Percentiles rank a stretch among this genome's conserved stretches.
These are phyloP conservation scores for Drosophila erecta DNA, from an alignment of 1,140 invertebrate genomes.

Conservation along the genomic window DNA sequence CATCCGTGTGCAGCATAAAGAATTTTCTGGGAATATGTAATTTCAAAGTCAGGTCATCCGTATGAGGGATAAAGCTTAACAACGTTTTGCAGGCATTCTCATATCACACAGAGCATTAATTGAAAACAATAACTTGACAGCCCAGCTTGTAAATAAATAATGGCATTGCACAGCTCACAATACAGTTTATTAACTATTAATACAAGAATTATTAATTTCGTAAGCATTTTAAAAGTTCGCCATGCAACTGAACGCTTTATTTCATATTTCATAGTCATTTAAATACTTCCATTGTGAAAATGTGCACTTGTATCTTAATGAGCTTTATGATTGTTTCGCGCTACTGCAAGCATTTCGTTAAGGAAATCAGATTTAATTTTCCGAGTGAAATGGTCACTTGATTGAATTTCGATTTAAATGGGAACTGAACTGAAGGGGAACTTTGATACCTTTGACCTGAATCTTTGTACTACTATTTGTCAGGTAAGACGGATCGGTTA, in stretches of 20 bases:
- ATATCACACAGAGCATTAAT: neutral
- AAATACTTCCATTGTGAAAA: neutral
- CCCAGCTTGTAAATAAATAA: neutral
- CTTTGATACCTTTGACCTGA: neutral
- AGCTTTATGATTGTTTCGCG: neutral
- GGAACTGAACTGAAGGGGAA: neutral
- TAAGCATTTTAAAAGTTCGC: neutral
- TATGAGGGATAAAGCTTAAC: neutral
- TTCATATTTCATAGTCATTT: no score
- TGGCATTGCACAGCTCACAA: neutral
- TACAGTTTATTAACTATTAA: neutral
- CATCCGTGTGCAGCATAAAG: neutral
- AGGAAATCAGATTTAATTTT: neutral
- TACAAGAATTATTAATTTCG: neutral
- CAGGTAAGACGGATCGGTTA: conserved; percentile 7
- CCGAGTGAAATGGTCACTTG: neutral
- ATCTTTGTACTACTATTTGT: conserved; percentile 7
- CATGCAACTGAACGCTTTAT: neutral
- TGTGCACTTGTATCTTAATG: no score
- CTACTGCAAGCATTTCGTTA: neutral
- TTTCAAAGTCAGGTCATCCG: neutral
- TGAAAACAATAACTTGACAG: conserved; percentile 7
- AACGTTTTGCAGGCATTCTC: neutral
- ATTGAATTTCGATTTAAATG: conserved; percentile 1
- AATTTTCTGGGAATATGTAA: neutral